phyloP scores from a whole-genome alignment of 1,140 invertebrate genomes.

The Drosophila arawakana region DNA sequence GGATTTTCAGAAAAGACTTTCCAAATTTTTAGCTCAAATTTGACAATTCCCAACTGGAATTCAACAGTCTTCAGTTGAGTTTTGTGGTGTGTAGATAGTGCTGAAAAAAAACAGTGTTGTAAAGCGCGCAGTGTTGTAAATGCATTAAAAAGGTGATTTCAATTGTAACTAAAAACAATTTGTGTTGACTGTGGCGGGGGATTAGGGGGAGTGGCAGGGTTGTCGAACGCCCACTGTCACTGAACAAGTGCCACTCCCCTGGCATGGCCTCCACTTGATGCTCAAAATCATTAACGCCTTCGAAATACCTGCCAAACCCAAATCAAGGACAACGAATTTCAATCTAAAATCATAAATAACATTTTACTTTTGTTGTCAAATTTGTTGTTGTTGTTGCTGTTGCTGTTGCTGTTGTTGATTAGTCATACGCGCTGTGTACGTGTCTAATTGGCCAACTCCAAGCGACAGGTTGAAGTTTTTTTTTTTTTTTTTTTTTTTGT shows the following conservation, averaged over 20 bases:
- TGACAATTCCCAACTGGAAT: background rate
- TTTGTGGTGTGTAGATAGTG: background rate
- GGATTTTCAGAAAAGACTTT: slow-evolving; percentile 14
- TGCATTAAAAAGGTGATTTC: background rate
- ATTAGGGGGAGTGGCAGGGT: too few species aligned
- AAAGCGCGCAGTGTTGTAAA: background rate
- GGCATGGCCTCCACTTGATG: slow-evolving; percentile 27
- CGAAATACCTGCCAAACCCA: slow-evolving; percentile 55
- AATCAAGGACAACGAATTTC: slow-evolving; percentile 74
- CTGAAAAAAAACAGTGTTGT: background rate
- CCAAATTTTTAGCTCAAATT: slow-evolving; percentile 5
- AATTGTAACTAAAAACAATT: background rate
- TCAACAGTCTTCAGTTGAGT: slow-evolving; percentile 11
- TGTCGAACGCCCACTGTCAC: background rate
- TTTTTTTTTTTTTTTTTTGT: slow-evolving; percentile 17
- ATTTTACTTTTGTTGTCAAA: slow-evolving; percentile 63
- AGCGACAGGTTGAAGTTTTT: slow-evolving; percentile 65
- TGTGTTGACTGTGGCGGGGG: background rate
- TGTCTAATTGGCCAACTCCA: slow-evolving; percentile 70
- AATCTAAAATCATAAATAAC: slow-evolving; percentile 77
- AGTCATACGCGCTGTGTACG: slow-evolving; percentile 62
- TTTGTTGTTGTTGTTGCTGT: slow-evolving; percentile 30
- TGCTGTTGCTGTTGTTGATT: slow-evolving; percentile 40
- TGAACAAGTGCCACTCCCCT: background rate
- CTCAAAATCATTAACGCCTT: slow-evolving; percentile 40